Percentiles rank a stretch among this genome's conserved stretches.
Evolutionary conservation across 2,888 invertebrate species (phyloP).

Genomic region (Odontomyia ornata): DNA sequence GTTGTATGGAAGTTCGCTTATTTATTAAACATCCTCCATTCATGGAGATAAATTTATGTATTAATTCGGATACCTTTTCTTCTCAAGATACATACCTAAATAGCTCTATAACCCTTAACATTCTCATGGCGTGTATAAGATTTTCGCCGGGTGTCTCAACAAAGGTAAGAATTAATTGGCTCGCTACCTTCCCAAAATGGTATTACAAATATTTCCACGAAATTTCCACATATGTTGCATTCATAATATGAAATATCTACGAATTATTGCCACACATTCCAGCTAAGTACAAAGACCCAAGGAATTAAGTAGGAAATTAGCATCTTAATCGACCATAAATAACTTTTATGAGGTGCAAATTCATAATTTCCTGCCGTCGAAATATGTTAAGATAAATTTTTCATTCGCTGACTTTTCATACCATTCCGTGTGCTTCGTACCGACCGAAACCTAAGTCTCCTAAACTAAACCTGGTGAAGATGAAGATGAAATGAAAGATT

Average conservation of each 20-base stretch:
- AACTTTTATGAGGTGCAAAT: slow-evolving; percentile 49
- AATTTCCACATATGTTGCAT: slow-evolving; percentile 16
- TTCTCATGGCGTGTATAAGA: too few species aligned
- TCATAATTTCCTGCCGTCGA: slow-evolving; percentile 17
- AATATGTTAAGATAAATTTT: slow-evolving; percentile 13
- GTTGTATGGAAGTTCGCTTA: too few species aligned
- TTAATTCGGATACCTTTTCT: too few species aligned
- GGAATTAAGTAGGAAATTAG: slow-evolving; percentile 47
- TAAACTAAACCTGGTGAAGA: neutral
- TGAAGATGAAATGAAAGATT: slow-evolving; percentile 24
- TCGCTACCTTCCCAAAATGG: too few species aligned
- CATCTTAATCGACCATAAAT: slow-evolving; percentile 49
- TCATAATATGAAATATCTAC: neutral
- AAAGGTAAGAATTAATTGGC: too few species aligned
- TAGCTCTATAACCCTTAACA: too few species aligned
- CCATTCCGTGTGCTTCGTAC: neutral
- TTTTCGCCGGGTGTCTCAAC: too few species aligned
- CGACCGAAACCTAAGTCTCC: too few species aligned
- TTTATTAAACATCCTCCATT: too few species aligned
- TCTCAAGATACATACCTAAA: too few species aligned
- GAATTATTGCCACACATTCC: slow-evolving; percentile 18
- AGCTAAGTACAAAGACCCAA: slow-evolving; percentile 27
- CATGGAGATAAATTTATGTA: too few species aligned
- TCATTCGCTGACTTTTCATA: neutral
- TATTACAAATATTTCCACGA: too few species aligned